Percentiles rank a stretch among this genome's conserved stretches.
These are phyloP conservation scores for Eretmochelys imbricata DNA, from an alignment of 2,113 vertebrate species.

Conservation along the genomic window DNA sequence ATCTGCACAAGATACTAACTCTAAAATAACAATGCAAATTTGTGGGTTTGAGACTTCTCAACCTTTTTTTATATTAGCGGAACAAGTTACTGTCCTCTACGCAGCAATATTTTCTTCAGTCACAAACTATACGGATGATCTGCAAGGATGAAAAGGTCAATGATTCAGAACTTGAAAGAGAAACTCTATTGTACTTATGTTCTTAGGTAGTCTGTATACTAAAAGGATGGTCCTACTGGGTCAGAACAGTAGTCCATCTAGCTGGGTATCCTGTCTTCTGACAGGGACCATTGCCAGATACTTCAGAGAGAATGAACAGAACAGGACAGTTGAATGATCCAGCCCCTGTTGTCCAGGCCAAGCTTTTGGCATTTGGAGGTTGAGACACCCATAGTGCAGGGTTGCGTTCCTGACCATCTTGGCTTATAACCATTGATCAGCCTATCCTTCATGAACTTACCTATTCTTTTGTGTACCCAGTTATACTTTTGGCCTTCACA, in stretches of 20 bases:
- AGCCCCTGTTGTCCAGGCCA: neutral
- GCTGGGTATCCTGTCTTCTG: neutral
- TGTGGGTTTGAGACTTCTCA: neutral
- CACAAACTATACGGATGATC: neutral
- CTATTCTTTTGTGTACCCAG: neutral
- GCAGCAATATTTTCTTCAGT: neutral
- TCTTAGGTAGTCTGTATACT: neutral
- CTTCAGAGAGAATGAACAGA: neutral
- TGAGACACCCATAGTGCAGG: neutral
- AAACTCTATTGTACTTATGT: neutral
- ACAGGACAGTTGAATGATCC: neutral
- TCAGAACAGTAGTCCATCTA: neutral
- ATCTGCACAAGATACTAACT: neutral
- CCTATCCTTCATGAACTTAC: neutral
- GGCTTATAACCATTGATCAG: neutral
- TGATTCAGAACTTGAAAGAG: neutral
- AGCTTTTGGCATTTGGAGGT: neutral
- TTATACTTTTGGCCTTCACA: neutral
- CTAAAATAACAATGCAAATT: neutral
- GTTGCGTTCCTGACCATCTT: neutral
- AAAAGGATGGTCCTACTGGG: neutral
- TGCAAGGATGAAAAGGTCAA: neutral
- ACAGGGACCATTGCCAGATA: no score
- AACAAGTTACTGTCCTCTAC: neutral
- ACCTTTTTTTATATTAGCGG: neutral